phyloP scores from a whole-genome alignment of 2,888 invertebrate genomes.

The Neocrepidodera transversa region DNA sequence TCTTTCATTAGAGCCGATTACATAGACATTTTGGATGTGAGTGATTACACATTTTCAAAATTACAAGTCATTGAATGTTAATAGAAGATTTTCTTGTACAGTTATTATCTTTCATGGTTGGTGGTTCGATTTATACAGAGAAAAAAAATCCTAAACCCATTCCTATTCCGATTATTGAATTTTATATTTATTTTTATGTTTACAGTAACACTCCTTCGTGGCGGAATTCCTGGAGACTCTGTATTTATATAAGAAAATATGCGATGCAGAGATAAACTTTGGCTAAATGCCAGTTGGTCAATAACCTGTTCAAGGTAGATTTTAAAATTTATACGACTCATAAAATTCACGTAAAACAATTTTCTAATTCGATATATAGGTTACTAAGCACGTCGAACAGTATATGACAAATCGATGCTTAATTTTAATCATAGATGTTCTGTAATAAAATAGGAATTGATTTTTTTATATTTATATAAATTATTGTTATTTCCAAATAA shows the following conservation, averaged over 20 bases:
- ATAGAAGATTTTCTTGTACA: slow-evolving; percentile 14
- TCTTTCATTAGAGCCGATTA: slow-evolving; percentile 22
- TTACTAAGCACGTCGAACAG: neutral
- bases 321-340: slow-evolving; percentile 2
- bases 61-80: slow-evolving; percentile 28
- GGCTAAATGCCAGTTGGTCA: slow-evolving; percentile 27
- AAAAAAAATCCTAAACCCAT: no score
- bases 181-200: no score
- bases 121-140: no score
- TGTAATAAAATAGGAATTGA: no score
- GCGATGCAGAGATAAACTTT: slow-evolving; percentile 20
- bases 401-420: neutral
- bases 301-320: slow-evolving; percentile 20
- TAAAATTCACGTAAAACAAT: slow-evolving; percentile 6
- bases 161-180: no score
- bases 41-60: slow-evolving; percentile 16
- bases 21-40: slow-evolving; percentile 11
- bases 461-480: no score
- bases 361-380: slow-evolving; percentile 8
- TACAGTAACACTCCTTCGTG: no score
- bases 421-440: no score
- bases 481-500: no score
- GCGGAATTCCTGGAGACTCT: no score
- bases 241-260: slow-evolving; percentile 27
- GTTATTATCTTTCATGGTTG: no score